Evolutionary conservation across 2,888 invertebrate species (phyloP).

Genomic region (Lithosia quadra): DNA sequence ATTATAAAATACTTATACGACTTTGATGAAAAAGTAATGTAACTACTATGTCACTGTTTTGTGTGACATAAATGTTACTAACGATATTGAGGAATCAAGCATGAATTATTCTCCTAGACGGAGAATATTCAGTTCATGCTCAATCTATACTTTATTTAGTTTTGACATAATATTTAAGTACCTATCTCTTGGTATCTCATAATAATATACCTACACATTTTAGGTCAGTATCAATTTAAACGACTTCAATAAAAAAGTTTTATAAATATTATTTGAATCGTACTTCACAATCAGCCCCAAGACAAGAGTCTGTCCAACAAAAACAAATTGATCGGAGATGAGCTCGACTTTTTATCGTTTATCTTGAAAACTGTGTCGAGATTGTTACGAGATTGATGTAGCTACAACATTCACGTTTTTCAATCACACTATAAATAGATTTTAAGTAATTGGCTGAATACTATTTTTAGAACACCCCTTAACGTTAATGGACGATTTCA

Average conservation of each 20-base stretch:
- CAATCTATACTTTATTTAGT: no score
- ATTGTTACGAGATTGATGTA: constrained; percentile 56
- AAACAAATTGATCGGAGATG: constrained; percentile 60
- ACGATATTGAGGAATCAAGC: no score
- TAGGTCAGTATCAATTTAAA: background rate
- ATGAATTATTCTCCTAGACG: no score
- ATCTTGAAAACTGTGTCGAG: constrained; percentile 61
- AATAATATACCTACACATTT: background rate
- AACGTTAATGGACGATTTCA: background rate
- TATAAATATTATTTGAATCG: constrained; percentile 30
- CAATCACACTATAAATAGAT: constrained; percentile 45
- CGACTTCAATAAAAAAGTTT: background rate
- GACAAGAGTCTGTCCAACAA: constrained; percentile 48
- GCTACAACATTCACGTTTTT: constrained; percentile 17
- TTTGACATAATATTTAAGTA: no score
- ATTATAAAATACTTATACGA: background rate
- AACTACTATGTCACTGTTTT: no score
- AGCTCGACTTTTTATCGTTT: constrained; percentile 58
- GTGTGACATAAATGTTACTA: no score
- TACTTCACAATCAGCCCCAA: constrained; percentile 39
- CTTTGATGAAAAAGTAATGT: background rate
- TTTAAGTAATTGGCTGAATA: constrained; percentile 25
- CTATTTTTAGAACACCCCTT: background rate
- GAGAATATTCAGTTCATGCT: no score
- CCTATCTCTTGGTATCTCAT: no score